Percentiles rank a stretch among this genome's conserved stretches.
phyloP scores from a whole-genome alignment of 1,140 invertebrate species.

The Apis florea region DNA sequence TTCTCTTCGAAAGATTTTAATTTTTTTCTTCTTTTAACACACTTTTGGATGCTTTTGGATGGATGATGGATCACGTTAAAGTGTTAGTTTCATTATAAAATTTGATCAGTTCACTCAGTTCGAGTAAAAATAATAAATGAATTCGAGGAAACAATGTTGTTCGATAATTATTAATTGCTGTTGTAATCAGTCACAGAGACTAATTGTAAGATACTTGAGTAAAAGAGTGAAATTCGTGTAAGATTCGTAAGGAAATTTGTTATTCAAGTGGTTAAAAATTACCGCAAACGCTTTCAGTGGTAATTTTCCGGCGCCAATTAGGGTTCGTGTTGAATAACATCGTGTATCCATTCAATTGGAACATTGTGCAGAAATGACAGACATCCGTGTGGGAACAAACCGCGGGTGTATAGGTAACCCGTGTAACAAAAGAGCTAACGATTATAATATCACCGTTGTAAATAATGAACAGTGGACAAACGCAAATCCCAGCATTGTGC shows the following conservation, averaged over 20 bases:
- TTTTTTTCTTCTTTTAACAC: too few species aligned
- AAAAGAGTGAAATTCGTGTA: neutral
- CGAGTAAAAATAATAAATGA: too few species aligned
- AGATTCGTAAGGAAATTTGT: neutral
- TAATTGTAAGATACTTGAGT: neutral
- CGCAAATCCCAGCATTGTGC: neutral
- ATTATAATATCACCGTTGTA: constrained; percentile 14
- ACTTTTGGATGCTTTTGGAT: too few species aligned
- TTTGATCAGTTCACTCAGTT: too few species aligned
- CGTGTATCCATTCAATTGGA: neutral
- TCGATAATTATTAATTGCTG: too few species aligned
- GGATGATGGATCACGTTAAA: too few species aligned
- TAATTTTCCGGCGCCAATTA: constrained; percentile 1
- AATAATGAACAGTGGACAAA: neutral
- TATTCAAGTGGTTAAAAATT: neutral
- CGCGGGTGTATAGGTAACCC: neutral
- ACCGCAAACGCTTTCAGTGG: neutral
- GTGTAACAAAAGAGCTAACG: constrained; percentile 13
- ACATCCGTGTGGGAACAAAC: constrained; percentile 1
- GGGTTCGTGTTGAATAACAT: constrained; percentile 1
- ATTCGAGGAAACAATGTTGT: too few species aligned
- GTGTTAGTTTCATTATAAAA: too few species aligned
- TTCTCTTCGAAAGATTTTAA: too few species aligned
- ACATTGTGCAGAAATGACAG: neutral
- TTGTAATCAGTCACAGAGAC: too few species aligned